Evolutionary conservation across 30 jellyfish, hydroid and myxozoan genomes (phyloP).

Genomic region (Nemopilema nomurai): DNA sequence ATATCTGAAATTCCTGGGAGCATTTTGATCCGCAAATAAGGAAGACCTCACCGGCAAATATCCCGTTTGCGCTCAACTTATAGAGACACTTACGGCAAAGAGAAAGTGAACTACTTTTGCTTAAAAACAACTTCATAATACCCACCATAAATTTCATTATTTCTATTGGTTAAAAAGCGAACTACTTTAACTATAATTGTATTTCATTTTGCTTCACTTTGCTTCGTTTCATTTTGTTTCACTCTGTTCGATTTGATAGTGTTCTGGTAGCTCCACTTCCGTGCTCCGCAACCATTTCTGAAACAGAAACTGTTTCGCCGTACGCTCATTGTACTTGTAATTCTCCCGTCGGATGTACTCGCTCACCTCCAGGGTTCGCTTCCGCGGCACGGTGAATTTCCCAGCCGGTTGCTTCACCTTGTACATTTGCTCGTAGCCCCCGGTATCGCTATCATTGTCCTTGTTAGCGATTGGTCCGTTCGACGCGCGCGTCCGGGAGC

Average conservation of each 20-base stretch:
- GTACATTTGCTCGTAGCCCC: constrained; percentile 63
- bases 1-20: no score
- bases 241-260: constrained; percentile 5
- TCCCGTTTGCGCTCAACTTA: no score
- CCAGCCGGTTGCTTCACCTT: constrained; percentile 64
- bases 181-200: not conserved
- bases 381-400: constrained; percentile 46
- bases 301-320: constrained; percentile 65
- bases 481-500: constrained; percentile 25
- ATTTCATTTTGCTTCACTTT: constrained; percentile 4
- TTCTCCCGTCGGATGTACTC: constrained; percentile 65
- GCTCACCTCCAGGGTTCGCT: constrained; percentile 55
- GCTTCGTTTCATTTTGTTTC: constrained; percentile 11
- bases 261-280: constrained; percentile 45
- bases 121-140: not conserved
- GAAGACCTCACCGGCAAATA: no score
- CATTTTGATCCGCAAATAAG: no score
- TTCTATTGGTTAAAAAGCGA: not conserved
- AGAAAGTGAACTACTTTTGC: no score
- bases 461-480: constrained; percentile 22
- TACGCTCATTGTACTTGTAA: constrained; percentile 57
- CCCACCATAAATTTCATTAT: not conserved
- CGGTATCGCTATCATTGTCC: constrained; percentile 47
- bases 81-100: no score
- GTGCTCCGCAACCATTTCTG: constrained; percentile 68